Conservation (phyloP, 2,113 vertebrate genomes). For the Asarcornis scutulata region DNA sequence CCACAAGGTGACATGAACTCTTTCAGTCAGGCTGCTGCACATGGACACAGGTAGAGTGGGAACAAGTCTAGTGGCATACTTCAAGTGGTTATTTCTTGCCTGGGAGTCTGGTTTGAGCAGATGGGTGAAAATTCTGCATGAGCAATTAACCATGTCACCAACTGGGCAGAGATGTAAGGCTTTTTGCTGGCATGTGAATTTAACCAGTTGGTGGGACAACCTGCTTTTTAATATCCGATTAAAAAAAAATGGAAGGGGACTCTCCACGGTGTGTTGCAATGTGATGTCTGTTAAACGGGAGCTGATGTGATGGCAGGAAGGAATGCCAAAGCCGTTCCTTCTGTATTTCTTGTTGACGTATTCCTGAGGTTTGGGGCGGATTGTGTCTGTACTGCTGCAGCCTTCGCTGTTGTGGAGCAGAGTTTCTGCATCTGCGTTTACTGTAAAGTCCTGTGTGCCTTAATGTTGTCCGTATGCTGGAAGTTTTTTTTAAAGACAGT, state of each 20-base stretch:
- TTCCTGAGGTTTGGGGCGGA: not conserved
- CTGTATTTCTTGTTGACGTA: not conserved
- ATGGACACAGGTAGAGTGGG: conserved; percentile 95
- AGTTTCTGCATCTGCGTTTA: conserved; percentile 31
- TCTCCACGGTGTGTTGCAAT: not conserved
- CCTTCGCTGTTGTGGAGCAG: not conserved
- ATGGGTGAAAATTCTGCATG: conserved; percentile 46
- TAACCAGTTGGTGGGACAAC: conserved; percentile 16
- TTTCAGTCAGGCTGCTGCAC: conserved; percentile 97
- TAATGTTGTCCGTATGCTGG: conserved; percentile 12
- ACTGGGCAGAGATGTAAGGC: not conserved
- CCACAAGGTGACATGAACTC: conserved; percentile 98
- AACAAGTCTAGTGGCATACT: conserved; percentile 39
- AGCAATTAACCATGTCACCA: not conserved
- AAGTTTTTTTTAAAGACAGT: not conserved
- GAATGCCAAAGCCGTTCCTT: conserved; percentile 43
- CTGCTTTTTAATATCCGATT: conserved; percentile 4
- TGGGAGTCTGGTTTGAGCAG: not conserved
- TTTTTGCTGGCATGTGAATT: conserved; percentile 44
- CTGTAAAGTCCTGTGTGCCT: not conserved
- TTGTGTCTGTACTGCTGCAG: conserved; percentile 10
- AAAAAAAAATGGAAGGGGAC: not conserved
- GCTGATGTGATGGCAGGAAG: not conserved
- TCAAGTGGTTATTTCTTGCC: conserved; percentile 3
- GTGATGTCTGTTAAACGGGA: conserved; percentile 31